Percentiles rank a stretch among this genome's conserved stretches.
Evolutionary conservation across 1,140 invertebrate species (phyloP).

Genomic region (Hesperophylax magnus): DNA sequence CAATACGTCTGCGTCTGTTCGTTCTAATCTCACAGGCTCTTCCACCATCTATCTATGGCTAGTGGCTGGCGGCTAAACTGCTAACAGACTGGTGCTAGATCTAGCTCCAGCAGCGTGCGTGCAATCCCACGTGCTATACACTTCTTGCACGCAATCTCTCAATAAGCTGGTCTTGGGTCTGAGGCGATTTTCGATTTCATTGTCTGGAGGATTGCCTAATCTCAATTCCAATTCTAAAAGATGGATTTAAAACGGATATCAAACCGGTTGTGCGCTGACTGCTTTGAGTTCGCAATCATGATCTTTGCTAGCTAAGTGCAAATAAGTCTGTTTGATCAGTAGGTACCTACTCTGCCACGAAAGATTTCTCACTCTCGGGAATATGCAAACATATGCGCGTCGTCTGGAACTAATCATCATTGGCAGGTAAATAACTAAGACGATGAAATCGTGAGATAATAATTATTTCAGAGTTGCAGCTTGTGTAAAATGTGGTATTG

Average conservation of each 20-base stretch:
- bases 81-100: not conserved
- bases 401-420: no score
- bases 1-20: not conserved
- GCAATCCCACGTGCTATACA: conserved; percentile 3
- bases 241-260: conserved; percentile 6
- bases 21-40: not conserved
- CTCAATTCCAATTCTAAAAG: not conserved
- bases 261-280: conserved; percentile 21
- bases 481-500: not conserved
- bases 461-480: no score
- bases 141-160: conserved; percentile 1
- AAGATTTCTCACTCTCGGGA: no score
- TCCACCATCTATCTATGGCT: not conserved
- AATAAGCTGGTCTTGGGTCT: not conserved
- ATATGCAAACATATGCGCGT: no score
- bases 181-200: not conserved
- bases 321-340: not conserved
- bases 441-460: no score
- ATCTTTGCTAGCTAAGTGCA: not conserved
- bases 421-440: no score
- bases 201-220: conserved; percentile 18
- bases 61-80: not conserved
- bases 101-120: no score
- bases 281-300: not conserved
- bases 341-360: not conserved